These are phyloP conservation scores for Monochamus alternatus DNA, from an alignment of 2,888 invertebrate genomes.

Conservation along the genomic window DNA sequence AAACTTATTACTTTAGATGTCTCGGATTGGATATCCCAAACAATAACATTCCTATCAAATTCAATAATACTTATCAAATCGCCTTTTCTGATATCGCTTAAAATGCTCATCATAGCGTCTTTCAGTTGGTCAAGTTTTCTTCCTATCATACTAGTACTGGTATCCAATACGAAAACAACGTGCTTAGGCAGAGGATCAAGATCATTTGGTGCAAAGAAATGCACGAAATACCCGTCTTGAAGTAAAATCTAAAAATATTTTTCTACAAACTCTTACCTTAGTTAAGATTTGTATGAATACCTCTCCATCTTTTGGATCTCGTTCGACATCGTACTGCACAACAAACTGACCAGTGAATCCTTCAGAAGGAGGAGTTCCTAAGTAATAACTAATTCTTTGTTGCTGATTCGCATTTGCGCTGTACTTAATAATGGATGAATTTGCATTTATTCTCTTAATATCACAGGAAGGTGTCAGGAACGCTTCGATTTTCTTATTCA, in stretches of 20 bases:
- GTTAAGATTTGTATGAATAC: not conserved
- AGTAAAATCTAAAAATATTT: constrained; percentile 11
- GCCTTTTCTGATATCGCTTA: constrained; percentile 75
- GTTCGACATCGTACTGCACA: constrained; percentile 10
- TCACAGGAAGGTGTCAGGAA: constrained; percentile 62
- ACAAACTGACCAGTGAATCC: constrained; percentile 14
- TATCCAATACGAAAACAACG: constrained; percentile 72
- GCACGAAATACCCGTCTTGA: constrained; percentile 71
- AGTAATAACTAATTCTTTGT: not conserved
- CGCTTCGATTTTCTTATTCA: constrained; percentile 73
- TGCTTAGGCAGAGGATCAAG: constrained; percentile 68
- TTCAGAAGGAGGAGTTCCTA: not conserved
- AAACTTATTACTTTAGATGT: not conserved
- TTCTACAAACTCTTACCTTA: not conserved
- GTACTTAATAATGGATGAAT: constrained; percentile 4
- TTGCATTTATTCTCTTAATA: constrained; percentile 2
- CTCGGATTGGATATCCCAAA: constrained; percentile 71
- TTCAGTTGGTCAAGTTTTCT: constrained; percentile 69
- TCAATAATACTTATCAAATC: constrained; percentile 81
- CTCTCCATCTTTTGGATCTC: constrained; percentile 16
- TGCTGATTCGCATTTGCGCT: not conserved
- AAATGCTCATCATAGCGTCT: constrained; percentile 77
- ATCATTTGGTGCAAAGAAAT: constrained; percentile 71
- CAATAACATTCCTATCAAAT: constrained; percentile 74
- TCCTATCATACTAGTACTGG: constrained; percentile 73